These are phyloP conservation scores for Zosterops borbonicus DNA, from an alignment of 2,113 vertebrate genomes.

Conservation along the genomic window DNA sequence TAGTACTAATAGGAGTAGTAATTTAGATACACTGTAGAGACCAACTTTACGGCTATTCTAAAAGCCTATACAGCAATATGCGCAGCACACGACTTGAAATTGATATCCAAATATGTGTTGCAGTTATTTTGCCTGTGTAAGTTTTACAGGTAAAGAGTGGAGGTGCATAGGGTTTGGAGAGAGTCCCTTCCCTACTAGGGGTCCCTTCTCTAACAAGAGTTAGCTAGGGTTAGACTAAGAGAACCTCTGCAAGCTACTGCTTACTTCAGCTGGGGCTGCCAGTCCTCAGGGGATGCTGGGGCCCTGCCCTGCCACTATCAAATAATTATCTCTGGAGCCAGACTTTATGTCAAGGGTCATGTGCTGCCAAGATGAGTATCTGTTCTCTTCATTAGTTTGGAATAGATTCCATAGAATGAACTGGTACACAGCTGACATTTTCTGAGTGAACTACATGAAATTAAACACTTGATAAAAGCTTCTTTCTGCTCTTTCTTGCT, in stretches of 20 bases:
- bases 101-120: neutral
- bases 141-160: neutral
- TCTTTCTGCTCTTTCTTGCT: neutral
- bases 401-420: neutral
- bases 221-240: neutral
- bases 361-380: neutral
- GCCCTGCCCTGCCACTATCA: neutral
- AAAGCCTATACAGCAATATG: neutral
- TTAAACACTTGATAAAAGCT: neutral
- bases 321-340: neutral
- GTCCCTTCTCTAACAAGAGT: neutral
- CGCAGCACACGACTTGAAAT: neutral
- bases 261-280: neutral
- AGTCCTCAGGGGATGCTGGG: neutral
- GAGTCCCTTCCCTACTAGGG: neutral
- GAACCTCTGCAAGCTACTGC: neutral
- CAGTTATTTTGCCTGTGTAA: fast-evolving
- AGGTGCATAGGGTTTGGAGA: neutral
- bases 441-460: neutral
- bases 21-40: neutral
- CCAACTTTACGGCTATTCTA: neutral
- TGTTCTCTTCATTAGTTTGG: neutral
- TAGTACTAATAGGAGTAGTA: neutral
- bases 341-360: neutral
- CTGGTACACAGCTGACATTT: neutral